Base-by-base conservation (phyloP, 2,888 invertebrate species). In the Orchestes rusci region DNA sequence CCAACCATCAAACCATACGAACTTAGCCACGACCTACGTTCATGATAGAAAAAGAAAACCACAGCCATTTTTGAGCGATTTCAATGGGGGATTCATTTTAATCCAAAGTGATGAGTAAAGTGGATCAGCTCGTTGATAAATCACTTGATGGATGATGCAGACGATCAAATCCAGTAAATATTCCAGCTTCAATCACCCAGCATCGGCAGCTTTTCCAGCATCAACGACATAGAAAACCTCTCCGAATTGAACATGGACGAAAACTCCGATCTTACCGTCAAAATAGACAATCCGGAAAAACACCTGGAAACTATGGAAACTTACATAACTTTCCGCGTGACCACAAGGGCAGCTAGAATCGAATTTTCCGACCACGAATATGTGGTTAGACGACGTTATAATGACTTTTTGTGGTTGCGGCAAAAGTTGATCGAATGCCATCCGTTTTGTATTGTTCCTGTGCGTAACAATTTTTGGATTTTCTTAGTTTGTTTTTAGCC, bases 271-370 rank as follows among this genome's bases (percentile, higher is more conserved):
- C 63, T 82, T 12, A 76, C 76, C 62, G 76, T 82, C 3, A 72
- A 75, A 63, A 79, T 84, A 20, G 84, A 83, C 59, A 80, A 77
- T 66, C 83, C 83, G 4, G 82, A 83, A 57, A 83, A 83, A 61
- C 80, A 82, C 65, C 69, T 79, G 33, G 80, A 81, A 55, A 77
- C 80, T 0, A 70, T 83, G 57, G 84, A 83, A 60, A 81, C 82
- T 0, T 84, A 76, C 55, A 79, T 84, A 39, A 79, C 82, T 34
- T 84, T 82, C 59, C 69, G 80, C 38, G 73, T 83, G 23, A 76
- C 76, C n/a, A 79, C 80, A 1, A 79, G 75, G 67, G 80, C 79
- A 60, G 75, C 77, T 10, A 70, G 81, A 53, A 72, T 76, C 52
- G 80, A 81, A 56, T 80, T 73, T 64, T 70, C 74, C 15, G 74